Conservation (phyloP, 2,113 vertebrate species). For the Amazona vittata region DNA sequence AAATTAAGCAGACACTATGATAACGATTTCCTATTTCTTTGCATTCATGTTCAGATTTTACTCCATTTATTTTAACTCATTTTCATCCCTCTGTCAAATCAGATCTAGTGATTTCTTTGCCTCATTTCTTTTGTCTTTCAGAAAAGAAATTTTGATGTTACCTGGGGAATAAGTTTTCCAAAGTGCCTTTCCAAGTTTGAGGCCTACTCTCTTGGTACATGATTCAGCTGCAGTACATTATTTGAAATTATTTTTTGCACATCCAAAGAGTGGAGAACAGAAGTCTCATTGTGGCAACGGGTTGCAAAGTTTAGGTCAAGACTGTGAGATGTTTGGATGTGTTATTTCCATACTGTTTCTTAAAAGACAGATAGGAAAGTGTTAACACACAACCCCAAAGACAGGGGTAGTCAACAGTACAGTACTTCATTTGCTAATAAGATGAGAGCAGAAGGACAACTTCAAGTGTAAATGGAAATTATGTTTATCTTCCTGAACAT, state of each 20-base stretch:
- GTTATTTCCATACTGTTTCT: background rate
- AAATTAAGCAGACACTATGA: background rate
- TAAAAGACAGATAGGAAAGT: background rate
- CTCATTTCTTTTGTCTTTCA: constrained; percentile 8
- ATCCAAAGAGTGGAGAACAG: background rate
- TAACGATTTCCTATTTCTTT: background rate
- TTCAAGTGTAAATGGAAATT: background rate
- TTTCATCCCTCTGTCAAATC: constrained; percentile 5
- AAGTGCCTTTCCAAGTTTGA: background rate
- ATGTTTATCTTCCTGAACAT: background rate
- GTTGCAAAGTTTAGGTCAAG: background rate
- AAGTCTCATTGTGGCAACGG: accelerated
- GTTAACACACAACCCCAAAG: background rate
- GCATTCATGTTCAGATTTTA: background rate
- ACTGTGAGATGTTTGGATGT: background rate
- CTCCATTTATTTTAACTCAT: constrained; percentile 33
- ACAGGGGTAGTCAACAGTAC: background rate
- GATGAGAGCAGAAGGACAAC: background rate
- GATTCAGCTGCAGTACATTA: background rate
- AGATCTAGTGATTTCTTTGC: background rate
- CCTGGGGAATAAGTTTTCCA: background rate
- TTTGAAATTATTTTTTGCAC: background rate
- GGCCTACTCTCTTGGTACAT: background rate
- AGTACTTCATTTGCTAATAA: background rate
- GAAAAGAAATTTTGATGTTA: background rate